Percentiles rank a stretch among this genome's conserved stretches.
These are phyloP conservation scores for Paratilapia polleni DNA, from an alignment of 2,113 vertebrate genomes.

Conservation along the genomic window DNA sequence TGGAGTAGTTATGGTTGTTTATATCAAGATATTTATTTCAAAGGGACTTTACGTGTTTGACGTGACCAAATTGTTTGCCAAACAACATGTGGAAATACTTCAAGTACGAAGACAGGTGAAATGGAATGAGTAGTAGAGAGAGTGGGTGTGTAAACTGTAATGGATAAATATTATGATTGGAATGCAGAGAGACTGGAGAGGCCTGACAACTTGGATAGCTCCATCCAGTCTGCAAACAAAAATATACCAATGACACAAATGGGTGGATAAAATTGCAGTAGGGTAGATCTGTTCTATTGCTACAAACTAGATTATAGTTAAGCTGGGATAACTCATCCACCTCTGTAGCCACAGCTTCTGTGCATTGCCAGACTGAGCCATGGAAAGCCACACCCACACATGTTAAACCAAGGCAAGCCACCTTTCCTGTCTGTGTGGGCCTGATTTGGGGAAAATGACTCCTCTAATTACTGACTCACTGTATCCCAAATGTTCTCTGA, in stretches of 20 bases:
- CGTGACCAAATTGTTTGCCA: background rate
- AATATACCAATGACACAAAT: background rate
- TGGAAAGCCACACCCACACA: conserved; percentile 11
- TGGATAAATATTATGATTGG: background rate
- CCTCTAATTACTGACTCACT: background rate
- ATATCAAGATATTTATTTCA: background rate
- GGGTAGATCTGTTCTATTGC: background rate
- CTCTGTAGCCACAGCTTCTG: background rate
- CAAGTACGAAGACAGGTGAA: background rate
- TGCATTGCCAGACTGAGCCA: background rate
- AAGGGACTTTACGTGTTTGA: background rate
- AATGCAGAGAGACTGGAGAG: conserved; percentile 19
- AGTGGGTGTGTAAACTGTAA: background rate
- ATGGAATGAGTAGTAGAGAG: background rate
- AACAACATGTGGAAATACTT: background rate
- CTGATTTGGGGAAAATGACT: conserved; percentile 16
- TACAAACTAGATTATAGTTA: conserved; percentile 7
- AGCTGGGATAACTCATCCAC: background rate
- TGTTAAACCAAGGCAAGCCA: conserved; percentile 7
- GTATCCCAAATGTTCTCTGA: background rate
- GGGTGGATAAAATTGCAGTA: background rate
- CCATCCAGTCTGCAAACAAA: background rate
- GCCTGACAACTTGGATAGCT: background rate
- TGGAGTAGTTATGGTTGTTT: background rate
- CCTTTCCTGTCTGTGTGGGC: background rate